Evolutionary conservation across 2,888 invertebrate species (phyloP), one percentile per base, ranked within the genome.

Genomic region (Drosophila helvetica): DNA sequence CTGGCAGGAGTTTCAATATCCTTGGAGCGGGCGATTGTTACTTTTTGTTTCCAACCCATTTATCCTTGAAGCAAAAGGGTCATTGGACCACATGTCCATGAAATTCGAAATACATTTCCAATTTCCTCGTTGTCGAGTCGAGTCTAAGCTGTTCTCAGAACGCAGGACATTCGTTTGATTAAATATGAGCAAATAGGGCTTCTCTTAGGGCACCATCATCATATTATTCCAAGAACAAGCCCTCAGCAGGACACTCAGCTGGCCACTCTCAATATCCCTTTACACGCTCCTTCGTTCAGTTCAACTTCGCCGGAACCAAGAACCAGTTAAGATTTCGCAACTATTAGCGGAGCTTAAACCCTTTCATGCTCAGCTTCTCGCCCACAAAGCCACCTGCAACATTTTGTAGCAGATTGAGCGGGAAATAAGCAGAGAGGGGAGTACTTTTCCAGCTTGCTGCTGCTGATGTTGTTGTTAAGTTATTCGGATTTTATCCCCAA

Each of bases 311-410:
- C 25, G 30, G n/a, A 30, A 38, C 38, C 38, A 15, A 15, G 38
- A 15, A 38, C 1, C 38, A 47, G 52, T 52, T 8, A 58, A 56
- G 55, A 69, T 68, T 69, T 42, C 38, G 22, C 50, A 59, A 78
- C 48, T 62, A 72, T 65, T 71, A 53, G 74, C 57, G 60, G 42
- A 62, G 54, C 55, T 72, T 62, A 78, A 76, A 72, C 75, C 68
- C 72, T 55, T 74, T 72, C 52, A 47, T 61, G 46, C 54, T 73
- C 67, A 22, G 56, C 43, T 59, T 53, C 52, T 61, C 48, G 53
- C 53, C 46, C 61, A 55, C 61, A 58, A 78, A 81, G 61, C 59
- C 70, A 76, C 78, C 84, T 84, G 58, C 75, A 77, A 63, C 69
- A 67, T 74, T 78, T 65, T 74, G 62, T 60, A 17, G 64, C 48